phyloP scores from a whole-genome alignment of 2,797 vertebrate genomes.

The Sciaenops ocellatus region DNA sequence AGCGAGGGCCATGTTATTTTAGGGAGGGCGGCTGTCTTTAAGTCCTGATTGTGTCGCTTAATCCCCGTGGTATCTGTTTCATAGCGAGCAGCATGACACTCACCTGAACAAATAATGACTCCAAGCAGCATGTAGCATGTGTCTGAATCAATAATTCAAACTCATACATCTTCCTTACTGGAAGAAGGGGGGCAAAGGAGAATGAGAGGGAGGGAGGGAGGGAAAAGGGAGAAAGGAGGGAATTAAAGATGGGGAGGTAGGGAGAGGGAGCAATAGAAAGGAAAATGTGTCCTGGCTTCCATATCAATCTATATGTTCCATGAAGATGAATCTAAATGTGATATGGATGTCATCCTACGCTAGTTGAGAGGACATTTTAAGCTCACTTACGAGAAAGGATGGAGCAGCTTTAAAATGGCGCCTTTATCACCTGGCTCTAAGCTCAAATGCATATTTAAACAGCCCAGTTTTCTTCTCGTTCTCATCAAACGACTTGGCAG shows the following conservation, averaged over 20 bases:
- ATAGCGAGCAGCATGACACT: constrained; percentile 82
- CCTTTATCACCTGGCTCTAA: constrained; percentile 88
- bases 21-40: constrained; percentile 83
- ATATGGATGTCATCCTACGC: constrained; percentile 60
- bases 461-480: constrained; percentile 45
- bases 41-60: constrained; percentile 85
- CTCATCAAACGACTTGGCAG: constrained; percentile 74
- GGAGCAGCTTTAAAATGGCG: constrained; percentile 74
- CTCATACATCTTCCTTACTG: constrained; percentile 85
- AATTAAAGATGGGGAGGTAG: constrained; percentile 70
- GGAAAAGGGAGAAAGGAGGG: constrained; percentile 47
- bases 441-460: constrained; percentile 83
- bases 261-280: constrained; percentile 55
- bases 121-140: constrained; percentile 82
- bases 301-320: constrained; percentile 76
- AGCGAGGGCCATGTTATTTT: constrained; percentile 80
- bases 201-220: constrained; percentile 41
- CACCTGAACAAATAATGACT: constrained; percentile 87
- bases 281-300: constrained; percentile 70
- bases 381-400: constrained; percentile 58
- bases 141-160: constrained; percentile 86
- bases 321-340: constrained; percentile 73
- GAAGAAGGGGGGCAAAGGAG: constrained; percentile 47
- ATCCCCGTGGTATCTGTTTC: constrained; percentile 83
- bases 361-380: constrained; percentile 67